A percentile compares a stretch with the other conserved stretches of the same genome.
Conservation (phyloP, 92 coral and sea anemone genomes). For the Palythoa caribaeorum region DNA sequence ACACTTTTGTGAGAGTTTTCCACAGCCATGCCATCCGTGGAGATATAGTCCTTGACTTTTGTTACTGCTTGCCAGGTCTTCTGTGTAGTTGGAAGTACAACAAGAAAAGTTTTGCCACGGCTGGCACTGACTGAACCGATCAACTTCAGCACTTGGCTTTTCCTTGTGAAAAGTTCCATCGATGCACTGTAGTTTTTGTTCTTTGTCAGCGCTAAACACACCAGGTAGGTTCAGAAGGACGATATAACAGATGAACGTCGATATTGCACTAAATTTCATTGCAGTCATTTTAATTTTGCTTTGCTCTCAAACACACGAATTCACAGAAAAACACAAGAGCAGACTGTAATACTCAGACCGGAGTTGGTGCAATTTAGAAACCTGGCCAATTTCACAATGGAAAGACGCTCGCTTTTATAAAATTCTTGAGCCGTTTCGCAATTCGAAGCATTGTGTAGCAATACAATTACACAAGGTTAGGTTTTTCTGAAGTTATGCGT, state of each 20-base stretch:
- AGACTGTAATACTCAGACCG: not conserved
- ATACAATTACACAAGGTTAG: not conserved
- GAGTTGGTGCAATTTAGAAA: not conserved
- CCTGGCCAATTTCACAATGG: not conserved
- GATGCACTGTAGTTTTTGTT: slow-evolving; percentile 60
- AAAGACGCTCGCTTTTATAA: not conserved
- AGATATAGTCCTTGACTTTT: slow-evolving; percentile 74
- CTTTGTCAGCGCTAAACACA: not conserved
- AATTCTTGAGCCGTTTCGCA: not conserved
- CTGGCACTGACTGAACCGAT: slow-evolving; percentile 63
- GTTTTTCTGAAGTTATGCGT: not conserved
- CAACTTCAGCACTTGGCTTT: slow-evolving; percentile 71
- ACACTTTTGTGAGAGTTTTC: slow-evolving; percentile 72
- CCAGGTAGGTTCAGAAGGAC: not conserved
- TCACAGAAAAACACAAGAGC: not conserved
- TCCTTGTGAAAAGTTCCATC: slow-evolving; percentile 80
- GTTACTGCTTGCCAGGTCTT: slow-evolving; percentile 59
- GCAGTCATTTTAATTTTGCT: not conserved
- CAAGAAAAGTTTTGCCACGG: slow-evolving; percentile 75
- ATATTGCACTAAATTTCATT: not conserved
- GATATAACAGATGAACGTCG: slow-evolving; percentile 1
- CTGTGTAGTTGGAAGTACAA: slow-evolving; percentile 78
- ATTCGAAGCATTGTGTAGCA: not conserved
- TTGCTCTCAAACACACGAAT: not conserved
- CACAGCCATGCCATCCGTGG: slow-evolving; percentile 87